Evolutionary conservation across 2,797 vertebrate species (phyloP), one percentile per base, ranked within the genome.

Genomic region (Chrosomus eos): DNA sequence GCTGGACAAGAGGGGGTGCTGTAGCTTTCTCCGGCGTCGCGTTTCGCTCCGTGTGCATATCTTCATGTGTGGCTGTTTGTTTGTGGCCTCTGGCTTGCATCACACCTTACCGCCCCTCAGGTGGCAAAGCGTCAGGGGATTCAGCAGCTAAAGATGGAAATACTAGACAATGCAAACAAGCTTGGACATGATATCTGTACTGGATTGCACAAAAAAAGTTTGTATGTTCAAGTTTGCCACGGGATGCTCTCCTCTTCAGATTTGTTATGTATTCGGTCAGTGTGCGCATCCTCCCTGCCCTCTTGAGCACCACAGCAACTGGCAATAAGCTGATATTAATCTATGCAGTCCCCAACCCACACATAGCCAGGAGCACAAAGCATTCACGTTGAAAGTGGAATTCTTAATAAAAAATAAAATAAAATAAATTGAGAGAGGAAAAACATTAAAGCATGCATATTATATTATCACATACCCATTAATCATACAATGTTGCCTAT

Each of bases 231-330:
- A 87, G 79, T 85, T 88, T 67, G 75, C 70, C 70, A 31, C 76
- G 21, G 43, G 55, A 81, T 3, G 85, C 91, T 93, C 90, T 75
- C 93, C 87, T 89, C 87, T 90, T 88, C 94, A 96, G 95, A 96
- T 97, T 97, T 95, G 93, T 96, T 95, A 94, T 95, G 93, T 95
- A 94, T 93, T 95, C 93, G 74, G 38, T 80, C 55, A 45, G 43
- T 68, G 86, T 86, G 87, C 76, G 73, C 84, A 64, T 74, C 86
- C 87, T 90, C 82, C 85, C 88, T 86, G 88, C 88, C 85, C 86
- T 85, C 89, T 70, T 90, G 86, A 90, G 84, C 90, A 86, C 88
- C 88, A 89, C 85, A 79, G 82, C 88, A 91, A 89, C 89, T 90
- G 85, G 89, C 88, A 89, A 88, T 90, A 88, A 87, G 82, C 89